Percentiles rank a stretch among this genome's conserved stretches.
These are phyloP conservation scores for Xenopus petersii DNA, from an alignment of 2,797 vertebrate species.

Conservation along the genomic window DNA sequence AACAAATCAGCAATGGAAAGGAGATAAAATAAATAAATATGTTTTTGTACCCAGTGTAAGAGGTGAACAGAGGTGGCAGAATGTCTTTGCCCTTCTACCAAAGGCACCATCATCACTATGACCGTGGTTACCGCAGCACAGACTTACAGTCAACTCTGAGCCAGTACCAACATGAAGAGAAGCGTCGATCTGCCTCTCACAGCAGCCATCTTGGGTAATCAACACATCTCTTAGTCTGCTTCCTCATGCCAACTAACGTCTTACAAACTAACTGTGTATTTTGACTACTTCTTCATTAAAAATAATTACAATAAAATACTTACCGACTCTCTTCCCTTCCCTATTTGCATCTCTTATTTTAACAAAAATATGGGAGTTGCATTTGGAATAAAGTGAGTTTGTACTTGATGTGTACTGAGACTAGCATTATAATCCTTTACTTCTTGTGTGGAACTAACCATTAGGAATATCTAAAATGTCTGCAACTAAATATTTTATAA, in stretches of 20 bases:
- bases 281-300: background rate
- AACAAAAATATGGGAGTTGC: no score
- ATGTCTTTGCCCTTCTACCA: slow-evolving; percentile 97
- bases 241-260: background rate
- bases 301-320: background rate
- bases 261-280: background rate
- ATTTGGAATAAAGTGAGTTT: no score
- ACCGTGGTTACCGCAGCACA: slow-evolving; percentile 81
- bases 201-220: slow-evolving; percentile 51
- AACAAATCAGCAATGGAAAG: background rate
- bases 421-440: no score
- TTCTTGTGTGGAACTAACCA: no score
- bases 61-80: slow-evolving; percentile 57
- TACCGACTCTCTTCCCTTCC: background rate
- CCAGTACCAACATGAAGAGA: slow-evolving; percentile 86
- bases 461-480: no score
- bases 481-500: no score
- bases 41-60: slow-evolving; percentile 29
- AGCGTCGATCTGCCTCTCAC: slow-evolving; percentile 69
- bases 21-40: slow-evolving; percentile 19
- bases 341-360: no score
- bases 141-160: slow-evolving; percentile 76
- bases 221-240: background rate
- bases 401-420: no score
- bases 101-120: slow-evolving; percentile 87